A percentile compares a stretch with the other conserved stretches of the same genome.
Evolutionary conservation across 2,888 invertebrate genomes (phyloP).

Genomic region (Pachydiplax longipennis): DNA sequence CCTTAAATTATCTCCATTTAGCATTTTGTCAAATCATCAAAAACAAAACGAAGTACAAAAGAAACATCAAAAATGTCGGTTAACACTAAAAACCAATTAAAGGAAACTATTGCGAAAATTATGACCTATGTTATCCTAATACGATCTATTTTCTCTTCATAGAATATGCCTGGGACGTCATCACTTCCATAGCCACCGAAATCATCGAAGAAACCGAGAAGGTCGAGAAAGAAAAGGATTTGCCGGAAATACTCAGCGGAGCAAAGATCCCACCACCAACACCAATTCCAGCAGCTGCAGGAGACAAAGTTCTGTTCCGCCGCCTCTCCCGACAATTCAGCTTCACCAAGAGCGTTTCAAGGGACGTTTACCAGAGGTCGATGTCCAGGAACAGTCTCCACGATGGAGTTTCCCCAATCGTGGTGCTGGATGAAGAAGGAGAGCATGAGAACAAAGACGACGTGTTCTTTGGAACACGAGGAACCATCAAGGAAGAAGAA

Average conservation of each 20-base stretch:
- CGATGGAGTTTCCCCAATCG: conserved; percentile 52
- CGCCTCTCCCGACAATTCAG: conserved; percentile 61
- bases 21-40: too few relatives aligned
- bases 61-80: too few relatives aligned
- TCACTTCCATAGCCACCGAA: conserved; percentile 68
- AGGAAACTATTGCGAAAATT: too few relatives aligned
- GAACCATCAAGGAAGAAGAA: not conserved
- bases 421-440: conserved; percentile 51
- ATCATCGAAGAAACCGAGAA: conserved; percentile 59
- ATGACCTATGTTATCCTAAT: too few relatives aligned
- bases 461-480: conserved; percentile 46
- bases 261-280: conserved; percentile 57
- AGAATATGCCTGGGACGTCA: conserved; percentile 71
- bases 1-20: too few relatives aligned
- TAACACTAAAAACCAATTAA: too few relatives aligned
- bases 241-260: not conserved
- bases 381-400: conserved; percentile 50
- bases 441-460: conserved; percentile 48
- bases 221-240: not conserved
- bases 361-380: conserved; percentile 62
- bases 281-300: conserved; percentile 38
- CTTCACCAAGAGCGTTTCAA: conserved; percentile 66
- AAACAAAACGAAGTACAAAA: too few relatives aligned
- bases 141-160: conserved; percentile 31
- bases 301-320: conserved; percentile 36